Percentiles rank a stretch among this genome's conserved stretches.
Conservation (phyloP, 2,888 invertebrate species). For the Drosophila limbata region DNA sequence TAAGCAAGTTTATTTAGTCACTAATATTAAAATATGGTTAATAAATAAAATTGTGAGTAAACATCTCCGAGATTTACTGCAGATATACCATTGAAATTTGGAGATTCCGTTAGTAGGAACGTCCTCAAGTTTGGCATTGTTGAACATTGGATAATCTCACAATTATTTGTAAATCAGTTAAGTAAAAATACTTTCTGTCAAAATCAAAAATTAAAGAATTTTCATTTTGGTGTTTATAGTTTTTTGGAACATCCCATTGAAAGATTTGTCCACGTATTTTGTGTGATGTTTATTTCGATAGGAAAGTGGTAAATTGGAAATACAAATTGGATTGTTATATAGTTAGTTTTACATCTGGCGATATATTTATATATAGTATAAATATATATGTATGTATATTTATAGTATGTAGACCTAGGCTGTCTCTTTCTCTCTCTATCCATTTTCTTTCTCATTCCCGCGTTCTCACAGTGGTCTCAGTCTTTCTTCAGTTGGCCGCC, state of each 20-base stretch:
- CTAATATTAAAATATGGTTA: no score
- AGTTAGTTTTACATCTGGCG: conserved; percentile 69
- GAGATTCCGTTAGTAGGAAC: not conserved
- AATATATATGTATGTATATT: conserved; percentile 12
- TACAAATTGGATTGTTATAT: conserved; percentile 59
- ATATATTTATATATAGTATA: conserved; percentile 35
- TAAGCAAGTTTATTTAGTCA: no score
- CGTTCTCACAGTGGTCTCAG: conserved; percentile 47
- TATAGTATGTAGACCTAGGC: conserved; percentile 37
- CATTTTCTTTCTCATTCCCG: not conserved
- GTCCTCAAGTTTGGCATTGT: not conserved
- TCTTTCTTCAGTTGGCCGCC: conserved; percentile 76
- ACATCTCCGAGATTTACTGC: no score
- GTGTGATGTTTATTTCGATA: conserved; percentile 61
- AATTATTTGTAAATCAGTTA: not conserved
- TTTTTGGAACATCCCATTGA: conserved; percentile 15
- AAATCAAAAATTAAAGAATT: not conserved
- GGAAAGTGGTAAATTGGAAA: conserved; percentile 59
- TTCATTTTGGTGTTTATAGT: not conserved
- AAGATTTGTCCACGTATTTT: conserved; percentile 13
- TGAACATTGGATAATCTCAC: not conserved
- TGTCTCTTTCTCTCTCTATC: conserved; percentile 27
- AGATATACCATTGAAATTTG: no score
- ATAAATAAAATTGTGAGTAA: no score
- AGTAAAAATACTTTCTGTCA: not conserved